A percentile compares a stretch with the other conserved stretches of the same genome.
These are phyloP conservation scores for Echiichthys vipera DNA, from an alignment of 2,797 vertebrate genomes.

Conservation along the genomic window DNA sequence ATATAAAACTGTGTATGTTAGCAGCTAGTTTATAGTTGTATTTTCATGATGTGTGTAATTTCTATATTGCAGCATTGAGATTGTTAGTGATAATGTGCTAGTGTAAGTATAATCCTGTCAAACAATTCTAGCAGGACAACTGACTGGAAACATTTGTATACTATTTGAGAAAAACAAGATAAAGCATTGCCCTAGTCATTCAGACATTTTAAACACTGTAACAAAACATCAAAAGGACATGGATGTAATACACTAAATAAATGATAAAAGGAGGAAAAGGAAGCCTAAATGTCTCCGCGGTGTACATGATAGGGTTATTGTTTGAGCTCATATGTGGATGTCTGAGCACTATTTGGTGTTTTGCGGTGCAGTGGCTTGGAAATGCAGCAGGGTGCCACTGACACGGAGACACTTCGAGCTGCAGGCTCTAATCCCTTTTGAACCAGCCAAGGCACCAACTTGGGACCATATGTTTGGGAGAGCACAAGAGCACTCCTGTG, in stretches of 20 bases:
- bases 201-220: background rate
- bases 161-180: background rate
- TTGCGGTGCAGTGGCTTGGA: slow-evolving; percentile 54
- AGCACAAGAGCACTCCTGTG: slow-evolving; percentile 63
- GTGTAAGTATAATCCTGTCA: background rate
- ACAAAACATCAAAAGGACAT: background rate
- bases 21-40: background rate
- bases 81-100: background rate
- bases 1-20: background rate
- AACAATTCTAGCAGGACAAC: background rate
- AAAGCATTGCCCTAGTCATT: background rate
- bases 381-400: slow-evolving; percentile 77
- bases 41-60: background rate
- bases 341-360: slow-evolving; percentile 43
- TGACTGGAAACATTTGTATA: background rate
- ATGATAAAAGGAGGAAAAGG: slow-evolving; percentile 10
- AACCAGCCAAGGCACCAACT: slow-evolving; percentile 67
- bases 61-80: background rate
- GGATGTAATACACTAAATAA: background rate
- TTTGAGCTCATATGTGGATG: slow-evolving; percentile 34
- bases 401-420: slow-evolving; percentile 73
- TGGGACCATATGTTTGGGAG: slow-evolving; percentile 78
- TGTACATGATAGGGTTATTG: slow-evolving; percentile 24
- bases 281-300: slow-evolving; percentile 24
- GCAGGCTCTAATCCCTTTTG: slow-evolving; percentile 78